Conservation (phyloP, 2,113 vertebrate species). For the Thymallus thymallus region DNA sequence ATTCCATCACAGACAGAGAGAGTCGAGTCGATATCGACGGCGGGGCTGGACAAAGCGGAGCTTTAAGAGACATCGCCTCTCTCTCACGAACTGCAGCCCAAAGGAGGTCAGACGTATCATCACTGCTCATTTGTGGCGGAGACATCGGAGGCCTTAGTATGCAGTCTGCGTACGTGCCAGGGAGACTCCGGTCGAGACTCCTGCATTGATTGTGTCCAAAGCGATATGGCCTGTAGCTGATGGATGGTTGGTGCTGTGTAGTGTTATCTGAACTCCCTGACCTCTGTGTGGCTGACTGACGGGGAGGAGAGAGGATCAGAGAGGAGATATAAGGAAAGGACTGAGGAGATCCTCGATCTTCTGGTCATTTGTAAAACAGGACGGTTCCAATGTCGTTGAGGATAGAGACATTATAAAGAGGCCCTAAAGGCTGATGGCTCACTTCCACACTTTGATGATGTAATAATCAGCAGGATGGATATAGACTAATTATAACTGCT, state of each 20-base stretch:
- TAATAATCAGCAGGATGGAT: no score
- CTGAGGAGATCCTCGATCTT: no score
- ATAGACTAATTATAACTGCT: no score
- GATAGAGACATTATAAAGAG: no score
- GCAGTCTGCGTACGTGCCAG: constrained; percentile 2
- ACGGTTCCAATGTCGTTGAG: no score
- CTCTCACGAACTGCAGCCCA: not conserved
- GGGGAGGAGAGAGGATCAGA: constrained; percentile 23
- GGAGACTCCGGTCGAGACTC: not conserved
- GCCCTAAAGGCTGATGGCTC: no score
- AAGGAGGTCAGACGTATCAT: constrained; percentile 14
- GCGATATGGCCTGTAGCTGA: constrained; percentile 16
- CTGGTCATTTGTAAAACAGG: no score
- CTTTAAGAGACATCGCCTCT: not conserved
- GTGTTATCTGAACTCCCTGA: constrained; percentile 50
- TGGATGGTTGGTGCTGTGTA: constrained; percentile 41
- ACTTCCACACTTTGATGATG: no score
- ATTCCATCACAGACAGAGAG: constrained; percentile 21
- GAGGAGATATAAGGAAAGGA: not conserved
- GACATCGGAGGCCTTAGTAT: not conserved
- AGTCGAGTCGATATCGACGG: constrained; percentile 18
- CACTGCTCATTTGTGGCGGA: constrained; percentile 16
- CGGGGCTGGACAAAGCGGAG: not conserved
- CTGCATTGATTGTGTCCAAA: constrained; percentile 31
- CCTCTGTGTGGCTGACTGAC: constrained; percentile 39